phyloP scores from a whole-genome alignment of 1,140 invertebrate genomes.

The Brachionus calyciflorus region DNA sequence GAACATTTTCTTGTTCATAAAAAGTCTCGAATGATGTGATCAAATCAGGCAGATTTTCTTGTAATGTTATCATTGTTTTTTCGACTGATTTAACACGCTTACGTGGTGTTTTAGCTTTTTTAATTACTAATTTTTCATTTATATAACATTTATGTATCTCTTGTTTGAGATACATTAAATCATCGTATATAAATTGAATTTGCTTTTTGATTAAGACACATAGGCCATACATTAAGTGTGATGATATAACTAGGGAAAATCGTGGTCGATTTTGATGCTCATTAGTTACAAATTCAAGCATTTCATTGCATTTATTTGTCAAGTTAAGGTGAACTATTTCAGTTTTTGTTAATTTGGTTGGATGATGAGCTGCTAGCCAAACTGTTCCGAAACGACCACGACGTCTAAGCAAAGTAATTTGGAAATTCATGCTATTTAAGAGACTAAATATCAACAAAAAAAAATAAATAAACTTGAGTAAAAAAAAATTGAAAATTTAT shows the following conservation, averaged over 20 bases:
- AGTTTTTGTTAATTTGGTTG: constrained; percentile 17
- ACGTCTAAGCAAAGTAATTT: not conserved
- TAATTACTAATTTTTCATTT: not conserved
- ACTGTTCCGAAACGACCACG: constrained; percentile 21
- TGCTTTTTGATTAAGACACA: constrained; percentile 20
- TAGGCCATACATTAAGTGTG: constrained; percentile 35
- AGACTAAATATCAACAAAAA: no score
- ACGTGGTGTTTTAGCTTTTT: not conserved
- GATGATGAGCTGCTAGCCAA: constrained; percentile 32
- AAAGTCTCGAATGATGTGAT: not conserved
- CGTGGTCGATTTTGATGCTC: not conserved
- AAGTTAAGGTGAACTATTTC: not conserved
- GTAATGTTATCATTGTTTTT: not conserved
- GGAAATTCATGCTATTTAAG: constrained; percentile 40
- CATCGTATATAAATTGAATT: constrained; percentile 9
- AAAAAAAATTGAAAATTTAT: no score
- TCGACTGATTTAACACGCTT: not conserved
- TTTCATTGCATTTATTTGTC: constrained; percentile 33
- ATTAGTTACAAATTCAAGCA: constrained; percentile 22
- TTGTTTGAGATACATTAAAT: constrained; percentile 15
- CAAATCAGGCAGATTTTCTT: constrained; percentile 7
- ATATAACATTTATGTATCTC: constrained; percentile 23
- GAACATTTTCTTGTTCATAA: constrained; percentile 4
- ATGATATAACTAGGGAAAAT: constrained; percentile 29
- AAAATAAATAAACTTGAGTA: no score